Evolutionary conservation across 2,888 invertebrate species (phyloP).

Genomic region (Cryptops parisi): DNA sequence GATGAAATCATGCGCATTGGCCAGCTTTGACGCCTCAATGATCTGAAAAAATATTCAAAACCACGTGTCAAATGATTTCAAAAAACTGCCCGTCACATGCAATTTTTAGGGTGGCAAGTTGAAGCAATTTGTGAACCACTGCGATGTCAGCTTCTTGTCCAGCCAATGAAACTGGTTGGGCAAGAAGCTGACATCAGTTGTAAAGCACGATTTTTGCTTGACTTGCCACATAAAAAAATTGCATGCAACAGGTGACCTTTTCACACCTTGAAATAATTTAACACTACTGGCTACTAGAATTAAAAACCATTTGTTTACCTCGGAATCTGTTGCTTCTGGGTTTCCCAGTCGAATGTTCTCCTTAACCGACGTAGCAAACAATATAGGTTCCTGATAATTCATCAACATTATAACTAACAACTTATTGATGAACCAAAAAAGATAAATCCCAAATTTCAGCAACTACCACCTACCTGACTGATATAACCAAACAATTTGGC

Average conservation of each 20-base stretch:
- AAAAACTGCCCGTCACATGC: too few relatives aligned
- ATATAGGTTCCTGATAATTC: slow-evolving; percentile 72
- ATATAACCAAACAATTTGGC: slow-evolving; percentile 71
- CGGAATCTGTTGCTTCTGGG: slow-evolving; percentile 38
- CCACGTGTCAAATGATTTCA: too few relatives aligned
- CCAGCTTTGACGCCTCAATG: slow-evolving; percentile 60
- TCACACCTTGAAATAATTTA: too few relatives aligned
- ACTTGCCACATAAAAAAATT: too few relatives aligned
- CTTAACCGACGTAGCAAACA: slow-evolving; percentile 76
- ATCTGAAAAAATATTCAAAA: slow-evolving; percentile 40
- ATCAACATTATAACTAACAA: too few relatives aligned
- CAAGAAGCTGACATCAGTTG: too few relatives aligned
- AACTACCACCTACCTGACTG: slow-evolving; percentile 56
- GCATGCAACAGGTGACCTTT: too few relatives aligned
- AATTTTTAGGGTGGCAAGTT: too few relatives aligned
- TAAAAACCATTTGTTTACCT: slow-evolving; percentile 28
- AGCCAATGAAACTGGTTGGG: too few relatives aligned
- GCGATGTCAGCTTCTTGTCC: too few relatives aligned
- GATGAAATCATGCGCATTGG: slow-evolving; percentile 86
- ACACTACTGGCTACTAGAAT: background rate
- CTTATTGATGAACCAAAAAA: slow-evolving; percentile 12
- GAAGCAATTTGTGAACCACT: too few relatives aligned
- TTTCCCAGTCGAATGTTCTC: slow-evolving; percentile 88
- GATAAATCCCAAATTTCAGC: background rate
- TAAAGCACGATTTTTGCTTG: too few relatives aligned